phyloP scores from a whole-genome alignment of 2,888 invertebrate species.

The Ophion obscuratus region DNA sequence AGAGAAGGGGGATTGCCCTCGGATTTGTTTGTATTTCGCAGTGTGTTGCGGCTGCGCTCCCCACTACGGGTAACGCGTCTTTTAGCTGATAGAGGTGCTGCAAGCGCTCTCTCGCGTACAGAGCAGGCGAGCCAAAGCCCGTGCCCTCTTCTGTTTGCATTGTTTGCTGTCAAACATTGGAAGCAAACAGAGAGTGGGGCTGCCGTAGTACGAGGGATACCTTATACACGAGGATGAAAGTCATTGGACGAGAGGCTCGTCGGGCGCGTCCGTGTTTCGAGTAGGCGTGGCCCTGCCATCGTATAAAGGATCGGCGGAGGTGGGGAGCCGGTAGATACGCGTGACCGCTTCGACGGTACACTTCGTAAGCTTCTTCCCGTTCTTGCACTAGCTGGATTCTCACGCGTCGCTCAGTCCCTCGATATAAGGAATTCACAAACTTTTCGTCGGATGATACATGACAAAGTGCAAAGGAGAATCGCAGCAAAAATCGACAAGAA shows the following conservation, averaged over 20 bases:
- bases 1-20: slow-evolving; percentile 17
- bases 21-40: slow-evolving; percentile 79
- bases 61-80: slow-evolving; percentile 63
- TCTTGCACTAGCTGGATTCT: neutral
- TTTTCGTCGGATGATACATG: neutral
- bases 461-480: slow-evolving; percentile 11
- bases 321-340: slow-evolving; percentile 74
- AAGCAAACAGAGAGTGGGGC: slow-evolving; percentile 76
- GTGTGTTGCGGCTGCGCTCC: slow-evolving; percentile 80
- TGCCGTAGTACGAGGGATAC: slow-evolving; percentile 17
- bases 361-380: slow-evolving; percentile 38
- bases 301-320: slow-evolving; percentile 71
- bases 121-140: slow-evolving; percentile 16
- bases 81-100: slow-evolving; percentile 41
- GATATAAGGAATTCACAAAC: neutral
- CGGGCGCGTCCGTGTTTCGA: slow-evolving; percentile 62
- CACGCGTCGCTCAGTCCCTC: slow-evolving; percentile 11
- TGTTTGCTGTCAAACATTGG: slow-evolving; percentile 83
- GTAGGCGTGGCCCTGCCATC: slow-evolving; percentile 65
- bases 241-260: slow-evolving; percentile 59
- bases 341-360: slow-evolving; percentile 70
- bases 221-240: neutral
- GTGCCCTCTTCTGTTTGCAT: slow-evolving; percentile 76
- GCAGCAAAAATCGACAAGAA: neutral
- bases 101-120: slow-evolving; percentile 21